Evolutionary conservation across 2,888 invertebrate genomes (phyloP).

Genomic region (Agrotis puta): DNA sequence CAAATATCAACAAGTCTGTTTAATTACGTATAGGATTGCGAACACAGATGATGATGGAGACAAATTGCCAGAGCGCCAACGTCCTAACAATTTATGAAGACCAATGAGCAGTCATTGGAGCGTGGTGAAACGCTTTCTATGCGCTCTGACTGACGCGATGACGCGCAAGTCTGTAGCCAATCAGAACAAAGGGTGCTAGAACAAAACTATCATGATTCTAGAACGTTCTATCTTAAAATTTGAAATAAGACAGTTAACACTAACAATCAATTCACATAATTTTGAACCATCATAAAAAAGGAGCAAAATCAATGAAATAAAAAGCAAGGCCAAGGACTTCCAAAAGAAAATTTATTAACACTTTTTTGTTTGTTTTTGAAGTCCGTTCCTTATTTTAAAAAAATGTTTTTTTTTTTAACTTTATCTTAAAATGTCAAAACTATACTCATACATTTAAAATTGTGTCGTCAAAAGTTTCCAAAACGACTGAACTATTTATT

Average conservation of each 20-base stretch:
- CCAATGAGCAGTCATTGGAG: constrained; percentile 73
- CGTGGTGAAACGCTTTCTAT: constrained; percentile 81
- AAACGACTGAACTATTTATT: neutral
- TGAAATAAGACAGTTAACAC: neutral
- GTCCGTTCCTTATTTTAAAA: too few species aligned
- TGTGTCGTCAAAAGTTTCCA: neutral
- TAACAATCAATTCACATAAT: neutral
- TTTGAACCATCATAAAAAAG: neutral
- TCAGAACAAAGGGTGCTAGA: constrained; percentile 50
- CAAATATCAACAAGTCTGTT: neutral
- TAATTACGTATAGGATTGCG: constrained; percentile 10
- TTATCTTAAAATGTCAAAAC: too few species aligned
- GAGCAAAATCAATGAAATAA: too few species aligned
- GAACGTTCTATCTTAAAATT: constrained; percentile 1
- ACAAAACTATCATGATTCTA: constrained; percentile 21
- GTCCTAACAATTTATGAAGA: constrained; percentile 72
- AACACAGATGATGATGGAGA: constrained; percentile 28
- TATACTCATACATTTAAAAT: too few species aligned
- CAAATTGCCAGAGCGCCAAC: constrained; percentile 55
- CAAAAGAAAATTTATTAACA: too few species aligned
- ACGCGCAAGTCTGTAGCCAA: constrained; percentile 60
- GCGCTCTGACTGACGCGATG: constrained; percentile 63
- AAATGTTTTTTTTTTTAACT: too few species aligned
- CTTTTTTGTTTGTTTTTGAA: too few species aligned
- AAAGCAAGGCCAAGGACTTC: too few species aligned